Conservation (phyloP, 2,888 invertebrate genomes). For the Geophilus truncorum region DNA sequence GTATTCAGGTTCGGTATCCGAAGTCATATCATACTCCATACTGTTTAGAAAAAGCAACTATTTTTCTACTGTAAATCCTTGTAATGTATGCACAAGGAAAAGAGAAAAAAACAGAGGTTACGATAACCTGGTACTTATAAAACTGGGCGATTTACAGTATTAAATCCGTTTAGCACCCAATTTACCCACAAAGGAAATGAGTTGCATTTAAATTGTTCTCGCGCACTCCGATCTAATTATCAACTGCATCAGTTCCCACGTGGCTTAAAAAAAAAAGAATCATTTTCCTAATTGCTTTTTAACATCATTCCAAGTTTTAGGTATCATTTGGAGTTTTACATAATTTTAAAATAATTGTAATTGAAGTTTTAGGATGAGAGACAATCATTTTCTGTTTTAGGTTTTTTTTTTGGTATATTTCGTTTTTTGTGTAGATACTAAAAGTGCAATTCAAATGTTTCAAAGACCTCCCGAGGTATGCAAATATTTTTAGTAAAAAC, state of each 20-base stretch:
- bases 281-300: constrained; percentile 13
- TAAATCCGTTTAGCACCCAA: background rate
- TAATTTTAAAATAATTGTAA: background rate
- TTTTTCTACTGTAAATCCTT: constrained; percentile 24
- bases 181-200: background rate
- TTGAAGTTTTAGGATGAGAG: background rate
- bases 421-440: background rate
- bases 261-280: constrained; percentile 22
- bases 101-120: background rate
- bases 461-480: background rate
- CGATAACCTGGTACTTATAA: background rate
- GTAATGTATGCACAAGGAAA: constrained; percentile 19
- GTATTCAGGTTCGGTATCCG: constrained; percentile 3
- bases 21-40: constrained; percentile 22
- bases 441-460: constrained; percentile 6
- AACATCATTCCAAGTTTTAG: background rate
- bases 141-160: constrained; percentile 18
- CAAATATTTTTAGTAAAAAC: background rate
- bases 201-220: background rate
- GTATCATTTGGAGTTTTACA: background rate
- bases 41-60: constrained; percentile 10
- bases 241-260: background rate
- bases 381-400: background rate
- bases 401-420: background rate
- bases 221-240: background rate